Evolutionary conservation across 2,113 vertebrate genomes (phyloP).

Genomic region (Madoqua kirkii): DNA sequence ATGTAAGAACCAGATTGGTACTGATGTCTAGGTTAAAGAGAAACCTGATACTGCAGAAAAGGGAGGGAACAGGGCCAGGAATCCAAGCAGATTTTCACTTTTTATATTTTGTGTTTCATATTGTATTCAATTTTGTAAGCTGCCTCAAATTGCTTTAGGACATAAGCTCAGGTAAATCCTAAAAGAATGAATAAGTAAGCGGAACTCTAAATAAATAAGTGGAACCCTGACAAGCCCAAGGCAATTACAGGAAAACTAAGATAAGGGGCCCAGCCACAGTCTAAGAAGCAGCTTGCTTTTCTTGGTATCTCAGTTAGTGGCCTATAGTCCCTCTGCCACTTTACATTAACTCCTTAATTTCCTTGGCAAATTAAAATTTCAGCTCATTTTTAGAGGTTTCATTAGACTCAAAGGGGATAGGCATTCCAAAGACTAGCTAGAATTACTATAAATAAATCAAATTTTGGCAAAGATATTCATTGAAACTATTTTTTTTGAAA

Average conservation of each 20-base stretch:
- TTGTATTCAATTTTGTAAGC: not conserved
- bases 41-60: not conserved
- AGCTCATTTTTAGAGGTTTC: not conserved
- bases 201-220: not conserved
- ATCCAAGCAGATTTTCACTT: not conserved
- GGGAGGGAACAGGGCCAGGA: not conserved
- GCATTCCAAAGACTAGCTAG: not conserved
- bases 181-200: not conserved
- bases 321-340: not conserved
- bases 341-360: not conserved
- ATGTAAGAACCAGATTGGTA: not conserved
- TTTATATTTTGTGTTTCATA: not conserved
- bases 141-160: not conserved
- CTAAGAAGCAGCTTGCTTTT: not conserved
- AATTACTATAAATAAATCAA: not conserved
- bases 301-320: not conserved
- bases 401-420: not conserved
- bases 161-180: not conserved
- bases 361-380: not conserved
- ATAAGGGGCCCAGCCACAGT: not conserved
- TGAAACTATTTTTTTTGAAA: not conserved
- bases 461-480: not conserved
- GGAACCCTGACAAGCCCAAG: not conserved
- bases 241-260: not conserved
- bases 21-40: not conserved